A percentile compares a stretch with the other conserved stretches of the same genome.
Evolutionary conservation across 2,888 invertebrate species (phyloP).

Genomic region (Caenorhabditis angaria): DNA sequence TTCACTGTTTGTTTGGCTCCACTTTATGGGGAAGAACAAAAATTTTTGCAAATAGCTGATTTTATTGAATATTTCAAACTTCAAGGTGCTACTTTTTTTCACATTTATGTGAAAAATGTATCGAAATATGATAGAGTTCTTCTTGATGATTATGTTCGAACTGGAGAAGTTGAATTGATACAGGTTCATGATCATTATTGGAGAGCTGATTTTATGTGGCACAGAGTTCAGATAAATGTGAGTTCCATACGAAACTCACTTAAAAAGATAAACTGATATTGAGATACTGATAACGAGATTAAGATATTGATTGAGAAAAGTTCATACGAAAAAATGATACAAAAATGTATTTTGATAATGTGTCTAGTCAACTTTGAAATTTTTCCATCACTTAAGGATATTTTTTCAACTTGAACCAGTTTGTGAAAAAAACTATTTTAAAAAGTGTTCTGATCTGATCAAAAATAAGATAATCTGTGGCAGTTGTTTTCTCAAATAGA

Average conservation of each 20-base stretch:
- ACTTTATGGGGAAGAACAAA: conserved; percentile 16
- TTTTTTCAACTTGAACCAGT: too few relatives aligned
- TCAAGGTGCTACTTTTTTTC: conserved; percentile 34
- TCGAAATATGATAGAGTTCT: conserved; percentile 16
- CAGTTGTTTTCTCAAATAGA: too few relatives aligned
- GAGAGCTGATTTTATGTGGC: conserved; percentile 27
- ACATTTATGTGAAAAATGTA: conserved; percentile 24
- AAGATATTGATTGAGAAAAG: too few relatives aligned
- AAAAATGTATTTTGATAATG: too few relatives aligned
- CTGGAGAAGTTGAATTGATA: conserved; percentile 30
- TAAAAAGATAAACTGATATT: too few relatives aligned
- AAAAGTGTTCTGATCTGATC: too few relatives aligned
- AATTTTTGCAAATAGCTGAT: conserved; percentile 26
- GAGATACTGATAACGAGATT: too few relatives aligned
- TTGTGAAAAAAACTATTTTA: too few relatives aligned
- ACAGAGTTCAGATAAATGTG: conserved; percentile 10
- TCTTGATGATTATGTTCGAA: conserved; percentile 35
- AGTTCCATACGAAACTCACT: neutral
- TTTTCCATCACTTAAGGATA: too few relatives aligned
- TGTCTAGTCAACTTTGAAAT: too few relatives aligned
- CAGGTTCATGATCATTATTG: conserved; percentile 35
- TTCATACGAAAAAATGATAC: too few relatives aligned
- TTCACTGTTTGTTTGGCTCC: conserved; percentile 26
- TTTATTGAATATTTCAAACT: conserved; percentile 38
- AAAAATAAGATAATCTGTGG: too few relatives aligned